Conservation (phyloP, 2,888 invertebrate genomes). For the Orthosia incerta region DNA sequence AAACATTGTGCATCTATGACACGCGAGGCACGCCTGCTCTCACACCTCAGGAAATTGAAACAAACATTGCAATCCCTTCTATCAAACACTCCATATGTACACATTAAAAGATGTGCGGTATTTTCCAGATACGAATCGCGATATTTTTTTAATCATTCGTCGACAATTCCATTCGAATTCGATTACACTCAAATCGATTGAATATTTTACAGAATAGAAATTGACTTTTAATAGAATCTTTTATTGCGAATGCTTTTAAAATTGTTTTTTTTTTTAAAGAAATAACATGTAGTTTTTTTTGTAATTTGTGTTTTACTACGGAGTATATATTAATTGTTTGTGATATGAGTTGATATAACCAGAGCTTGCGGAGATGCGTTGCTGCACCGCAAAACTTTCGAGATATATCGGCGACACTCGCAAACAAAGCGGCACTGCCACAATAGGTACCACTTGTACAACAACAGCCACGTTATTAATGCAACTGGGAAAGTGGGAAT, state of each 20-base stretch:
- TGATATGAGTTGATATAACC: slow-evolving; percentile 73
- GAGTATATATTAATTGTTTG: slow-evolving; percentile 64
- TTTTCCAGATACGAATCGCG: slow-evolving; percentile 45
- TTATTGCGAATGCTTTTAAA: slow-evolving; percentile 35
- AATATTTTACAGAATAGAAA: slow-evolving; percentile 44
- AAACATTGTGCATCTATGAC: slow-evolving; percentile 72
- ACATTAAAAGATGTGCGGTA: slow-evolving; percentile 69
- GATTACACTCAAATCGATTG: slow-evolving; percentile 53
- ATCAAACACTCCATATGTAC: slow-evolving; percentile 72
- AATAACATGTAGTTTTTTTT: not conserved
- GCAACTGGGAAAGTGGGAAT: slow-evolving; percentile 53
- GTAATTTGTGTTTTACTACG: not conserved
- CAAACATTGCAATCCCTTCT: slow-evolving; percentile 86
- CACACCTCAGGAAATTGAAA: slow-evolving; percentile 86
- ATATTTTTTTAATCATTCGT: slow-evolving; percentile 58
- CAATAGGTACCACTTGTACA: slow-evolving; percentile 84
- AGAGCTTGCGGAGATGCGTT: slow-evolving; percentile 75
- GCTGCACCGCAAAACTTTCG: slow-evolving; percentile 84
- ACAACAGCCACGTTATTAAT: slow-evolving; percentile 73
- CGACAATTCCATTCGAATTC: slow-evolving; percentile 54
- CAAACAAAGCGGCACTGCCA: slow-evolving; percentile 86
- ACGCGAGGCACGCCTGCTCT: slow-evolving; percentile 77
- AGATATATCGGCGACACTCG: slow-evolving; percentile 88
- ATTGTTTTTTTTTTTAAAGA: slow-evolving; percentile 12
- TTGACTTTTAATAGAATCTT: slow-evolving; percentile 52